Conservation (phyloP, 2,888 invertebrate species). For the Pristionchus entomophagus region DNA sequence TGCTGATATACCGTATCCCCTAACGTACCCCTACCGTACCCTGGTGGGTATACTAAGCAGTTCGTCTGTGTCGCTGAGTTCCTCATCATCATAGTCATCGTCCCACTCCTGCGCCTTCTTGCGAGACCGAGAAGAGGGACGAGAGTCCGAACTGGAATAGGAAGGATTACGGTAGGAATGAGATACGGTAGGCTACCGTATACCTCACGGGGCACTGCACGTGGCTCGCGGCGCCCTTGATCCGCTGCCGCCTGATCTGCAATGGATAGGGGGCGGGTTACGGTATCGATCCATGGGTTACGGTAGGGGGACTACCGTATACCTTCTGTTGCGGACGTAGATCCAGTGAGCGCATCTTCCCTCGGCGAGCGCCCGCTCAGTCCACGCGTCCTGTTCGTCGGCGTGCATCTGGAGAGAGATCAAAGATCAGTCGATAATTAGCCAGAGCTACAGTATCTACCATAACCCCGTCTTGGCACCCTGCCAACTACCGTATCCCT, state of each 20-base stretch:
- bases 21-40: constrained; percentile 4
- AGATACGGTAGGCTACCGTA: too few relatives aligned
- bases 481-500: too few relatives aligned
- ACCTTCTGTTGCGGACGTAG: constrained; percentile 40
- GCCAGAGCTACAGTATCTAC: neutral
- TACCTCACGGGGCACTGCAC: neutral
- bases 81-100: constrained; percentile 38
- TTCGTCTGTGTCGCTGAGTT: constrained; percentile 33
- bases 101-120: constrained; percentile 43
- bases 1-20: too few relatives aligned
- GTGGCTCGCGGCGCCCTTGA: neutral
- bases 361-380: constrained; percentile 28
- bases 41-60: constrained; percentile 18
- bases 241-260: neutral
- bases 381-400: constrained; percentile 42
- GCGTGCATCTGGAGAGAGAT: neutral
- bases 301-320: constrained; percentile 4
- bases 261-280: neutral
- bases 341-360: constrained; percentile 34
- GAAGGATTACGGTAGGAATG: too few relatives aligned
- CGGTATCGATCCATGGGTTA: neutral
- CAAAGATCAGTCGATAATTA: neutral
- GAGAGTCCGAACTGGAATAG: neutral
- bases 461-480: too few relatives aligned
- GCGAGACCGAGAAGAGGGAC: neutral